Percentiles rank a stretch among this genome's conserved stretches.
Conservation (phyloP, 2,888 invertebrate genomes). For the Scelioninae gen. 2 region DNA sequence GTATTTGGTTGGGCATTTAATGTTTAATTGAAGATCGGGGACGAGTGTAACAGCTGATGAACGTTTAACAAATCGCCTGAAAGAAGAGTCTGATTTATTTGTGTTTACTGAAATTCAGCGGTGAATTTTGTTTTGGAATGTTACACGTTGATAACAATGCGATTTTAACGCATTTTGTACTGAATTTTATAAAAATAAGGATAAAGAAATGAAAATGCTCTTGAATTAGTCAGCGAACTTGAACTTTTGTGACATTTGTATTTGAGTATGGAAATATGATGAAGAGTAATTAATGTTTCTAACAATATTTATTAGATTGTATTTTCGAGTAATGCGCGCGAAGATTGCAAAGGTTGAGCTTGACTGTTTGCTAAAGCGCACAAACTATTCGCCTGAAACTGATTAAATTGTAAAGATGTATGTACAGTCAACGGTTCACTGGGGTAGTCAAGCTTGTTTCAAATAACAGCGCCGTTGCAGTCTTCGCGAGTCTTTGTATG, state of each 20-base stretch:
- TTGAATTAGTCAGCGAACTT: conserved; percentile 1
- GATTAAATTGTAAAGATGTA: conserved; percentile 20
- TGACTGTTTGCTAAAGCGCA: conserved; percentile 12
- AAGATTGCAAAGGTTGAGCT: conserved; percentile 21
- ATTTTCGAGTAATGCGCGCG: conserved; percentile 24
- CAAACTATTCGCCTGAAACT: background rate
- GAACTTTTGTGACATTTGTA: conserved; percentile 29
- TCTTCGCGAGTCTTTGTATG: no score
- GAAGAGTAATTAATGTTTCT: conserved; percentile 4
- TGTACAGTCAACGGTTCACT: background rate
- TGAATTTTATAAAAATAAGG: background rate
- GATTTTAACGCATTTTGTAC: background rate
- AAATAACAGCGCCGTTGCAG: conserved; percentile 18
- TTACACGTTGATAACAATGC: conserved; percentile 15
- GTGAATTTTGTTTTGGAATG: background rate
- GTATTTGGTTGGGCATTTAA: no score
- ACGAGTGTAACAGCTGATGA: no score
- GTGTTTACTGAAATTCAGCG: background rate
- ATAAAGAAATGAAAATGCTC: background rate
- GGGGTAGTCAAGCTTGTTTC: conserved; percentile 22
- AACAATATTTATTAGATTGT: conserved; percentile 32
- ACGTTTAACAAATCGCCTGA: background rate
- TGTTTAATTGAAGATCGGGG: no score
- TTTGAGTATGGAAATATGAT: background rate
- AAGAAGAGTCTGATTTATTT: background rate